Evolutionary conservation across 2,113 vertebrate genomes (phyloP), one percentile per base, ranked within the genome.

Genomic region (Chroicocephalus ridibundus): DNA sequence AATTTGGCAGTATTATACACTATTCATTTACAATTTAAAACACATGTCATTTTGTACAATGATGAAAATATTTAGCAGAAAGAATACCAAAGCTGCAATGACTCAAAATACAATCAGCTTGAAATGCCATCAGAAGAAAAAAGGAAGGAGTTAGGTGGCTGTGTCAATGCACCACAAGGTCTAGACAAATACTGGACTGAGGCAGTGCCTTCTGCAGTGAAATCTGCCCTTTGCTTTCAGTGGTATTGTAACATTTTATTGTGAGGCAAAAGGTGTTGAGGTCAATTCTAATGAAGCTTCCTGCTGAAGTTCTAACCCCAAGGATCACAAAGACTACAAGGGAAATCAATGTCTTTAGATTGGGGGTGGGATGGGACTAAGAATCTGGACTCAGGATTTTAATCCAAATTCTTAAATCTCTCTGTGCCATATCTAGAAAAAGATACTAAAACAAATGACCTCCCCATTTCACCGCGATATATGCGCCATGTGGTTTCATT

Each of bases 11-110:
- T 27, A 68, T 92, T 94, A 90, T 22, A 42, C 57, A 49, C 78
- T 92, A 88, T 91, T 89, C 90, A 94, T 81, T 95, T 86, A 78
- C 88, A 94, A 96, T 96, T 93, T 91, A 87, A 97, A 95, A 96
- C 82, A 92, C 40, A 89, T 89, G 75, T 77, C 69, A 76, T 80
- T 91, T 81, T 84, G 49, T 60, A 93, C 46, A 80, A 82, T 17
- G 55, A 85, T 51, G 62, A 86, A 95, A 78, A 79, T 62, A 68
- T 13, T 55, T 32, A 91, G 80, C 82, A 81, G 72, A 76, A 89
- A 74, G 64, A 89, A 82, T 65, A 95, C 27, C 13, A 69, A 84
- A 84, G 55, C 72, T 94, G 64, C 77, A 86, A 40, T 77, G 75
- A 66, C 69, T 93, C 44, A 52, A 87, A 82, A 72, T 36, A 68